These are phyloP conservation scores for Isotomurus palustris DNA, from an alignment of 2,888 invertebrate species.

Conservation along the genomic window DNA sequence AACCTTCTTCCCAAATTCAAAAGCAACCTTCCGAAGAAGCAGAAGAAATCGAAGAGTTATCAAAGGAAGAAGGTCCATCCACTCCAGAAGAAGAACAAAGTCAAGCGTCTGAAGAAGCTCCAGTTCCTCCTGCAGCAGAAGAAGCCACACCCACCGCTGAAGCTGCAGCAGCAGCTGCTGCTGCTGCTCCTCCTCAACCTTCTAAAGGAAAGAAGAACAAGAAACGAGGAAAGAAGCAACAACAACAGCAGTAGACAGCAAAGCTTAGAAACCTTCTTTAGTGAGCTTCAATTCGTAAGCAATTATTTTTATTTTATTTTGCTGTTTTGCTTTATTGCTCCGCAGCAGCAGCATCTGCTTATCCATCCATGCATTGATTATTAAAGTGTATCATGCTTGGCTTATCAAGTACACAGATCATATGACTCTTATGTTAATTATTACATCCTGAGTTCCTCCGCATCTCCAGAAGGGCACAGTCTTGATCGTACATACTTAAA, in stretches of 20 bases:
- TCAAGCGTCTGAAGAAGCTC: conserved; percentile 2
- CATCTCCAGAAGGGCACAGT: not conserved
- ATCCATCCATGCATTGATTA: not conserved
- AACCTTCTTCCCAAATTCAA: not conserved
- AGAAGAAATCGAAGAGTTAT: no score
- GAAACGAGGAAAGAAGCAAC: conserved; percentile 55
- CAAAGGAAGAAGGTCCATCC: not conserved
- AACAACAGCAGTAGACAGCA: no score
- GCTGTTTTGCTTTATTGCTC: not conserved
- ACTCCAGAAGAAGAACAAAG: conserved; percentile 10
- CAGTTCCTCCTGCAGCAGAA: conserved; percentile 5
- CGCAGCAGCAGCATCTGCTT: not conserved
- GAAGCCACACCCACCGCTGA: conserved; percentile 47
- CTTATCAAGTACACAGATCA: not conserved
- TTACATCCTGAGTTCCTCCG: not conserved
- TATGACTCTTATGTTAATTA: not conserved
- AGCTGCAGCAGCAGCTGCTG: conserved; percentile 52
- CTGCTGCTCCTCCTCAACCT: conserved; percentile 53
- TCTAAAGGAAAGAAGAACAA: conserved; percentile 55
- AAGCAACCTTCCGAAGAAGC: conserved; percentile 1
- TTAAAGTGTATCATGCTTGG: not conserved
- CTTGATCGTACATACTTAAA: no score
- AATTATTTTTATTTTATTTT: conserved; percentile 1
- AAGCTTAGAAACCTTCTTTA: not conserved
- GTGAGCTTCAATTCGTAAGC: not conserved